Evolutionary conservation across 2,113 vertebrate species (phyloP).

Genomic region (Austrofundulus limnaeus): DNA sequence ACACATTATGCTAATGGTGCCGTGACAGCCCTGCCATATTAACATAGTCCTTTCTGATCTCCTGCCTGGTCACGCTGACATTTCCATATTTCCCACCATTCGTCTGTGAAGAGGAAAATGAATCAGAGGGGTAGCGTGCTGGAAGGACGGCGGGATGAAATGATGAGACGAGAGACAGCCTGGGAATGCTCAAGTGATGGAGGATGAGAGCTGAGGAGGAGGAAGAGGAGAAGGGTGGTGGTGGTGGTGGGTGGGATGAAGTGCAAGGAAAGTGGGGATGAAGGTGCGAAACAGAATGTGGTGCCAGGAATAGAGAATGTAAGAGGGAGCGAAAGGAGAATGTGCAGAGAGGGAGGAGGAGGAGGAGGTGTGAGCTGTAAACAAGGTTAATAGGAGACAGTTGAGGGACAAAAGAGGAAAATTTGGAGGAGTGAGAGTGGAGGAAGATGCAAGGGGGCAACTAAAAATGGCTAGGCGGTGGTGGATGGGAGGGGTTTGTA

Average conservation of each 20-base stretch:
- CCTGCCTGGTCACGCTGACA: constrained; percentile 63
- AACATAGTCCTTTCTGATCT: constrained; percentile 58
- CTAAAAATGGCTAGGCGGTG: constrained; percentile 47
- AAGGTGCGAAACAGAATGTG: constrained; percentile 57
- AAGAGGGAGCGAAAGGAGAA: constrained; percentile 38
- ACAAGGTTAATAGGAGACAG: constrained; percentile 59
- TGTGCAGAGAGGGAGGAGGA: constrained; percentile 26
- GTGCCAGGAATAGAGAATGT: constrained; percentile 64
- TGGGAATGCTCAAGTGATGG: constrained; percentile 59
- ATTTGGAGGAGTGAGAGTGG: constrained; percentile 15
- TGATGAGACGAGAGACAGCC: constrained; percentile 43
- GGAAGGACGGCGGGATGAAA: constrained; percentile 50
- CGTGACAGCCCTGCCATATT: constrained; percentile 58
- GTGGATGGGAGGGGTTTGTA: constrained; percentile 1
- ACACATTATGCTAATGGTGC: constrained; percentile 31
- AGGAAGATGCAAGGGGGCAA: constrained; percentile 16
- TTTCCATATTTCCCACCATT: constrained; percentile 66
- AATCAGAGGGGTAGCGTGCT: constrained; percentile 43
- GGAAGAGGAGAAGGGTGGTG: no score
- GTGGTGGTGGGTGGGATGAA: background rate
- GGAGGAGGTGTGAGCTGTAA: constrained; percentile 35
- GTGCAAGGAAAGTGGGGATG: constrained; percentile 53
- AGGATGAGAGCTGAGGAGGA: constrained; percentile 26
- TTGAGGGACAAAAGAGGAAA: constrained; percentile 55
- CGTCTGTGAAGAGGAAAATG: constrained; percentile 54